These are phyloP conservation scores for Rhinogobio ventralis DNA, from an alignment of 2,797 vertebrate species.

Conservation along the genomic window DNA sequence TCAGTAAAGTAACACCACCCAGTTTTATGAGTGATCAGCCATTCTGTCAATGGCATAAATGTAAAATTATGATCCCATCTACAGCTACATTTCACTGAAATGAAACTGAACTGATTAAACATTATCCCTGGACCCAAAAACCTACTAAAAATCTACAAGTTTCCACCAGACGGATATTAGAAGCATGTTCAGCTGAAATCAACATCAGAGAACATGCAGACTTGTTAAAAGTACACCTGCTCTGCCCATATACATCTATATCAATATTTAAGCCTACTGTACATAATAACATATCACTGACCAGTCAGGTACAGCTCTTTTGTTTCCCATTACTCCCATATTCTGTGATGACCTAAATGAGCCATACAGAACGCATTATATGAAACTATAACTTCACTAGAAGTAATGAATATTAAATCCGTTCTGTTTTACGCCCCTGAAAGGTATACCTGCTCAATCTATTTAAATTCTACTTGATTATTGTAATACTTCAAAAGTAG, in stretches of 20 bases:
- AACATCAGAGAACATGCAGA: slow-evolving; percentile 8
- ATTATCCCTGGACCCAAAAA: not conserved
- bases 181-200: not conserved
- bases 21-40: not conserved
- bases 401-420: not conserved
- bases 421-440: not conserved
- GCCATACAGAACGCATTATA: not conserved
- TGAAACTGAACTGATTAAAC: slow-evolving; percentile 15
- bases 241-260: not conserved
- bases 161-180: not conserved
- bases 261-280: not conserved
- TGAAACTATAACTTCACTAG: not conserved
- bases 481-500: slow-evolving; percentile 10
- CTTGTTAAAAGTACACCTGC: not conserved
- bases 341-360: not conserved
- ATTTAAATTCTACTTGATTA: not conserved
- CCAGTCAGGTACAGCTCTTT: not conserved
- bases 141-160: slow-evolving; percentile 8
- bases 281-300: not conserved
- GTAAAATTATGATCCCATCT: slow-evolving; percentile 10
- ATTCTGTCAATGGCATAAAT: not conserved
- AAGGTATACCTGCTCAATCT: not conserved
- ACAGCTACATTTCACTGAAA: slow-evolving; percentile 28
- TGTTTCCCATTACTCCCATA: not conserved
- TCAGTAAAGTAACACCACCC: not conserved